Evolutionary conservation across 92 coral and sea anemone species (phyloP).

Genomic region (Zoanthus sansibaricus): DNA sequence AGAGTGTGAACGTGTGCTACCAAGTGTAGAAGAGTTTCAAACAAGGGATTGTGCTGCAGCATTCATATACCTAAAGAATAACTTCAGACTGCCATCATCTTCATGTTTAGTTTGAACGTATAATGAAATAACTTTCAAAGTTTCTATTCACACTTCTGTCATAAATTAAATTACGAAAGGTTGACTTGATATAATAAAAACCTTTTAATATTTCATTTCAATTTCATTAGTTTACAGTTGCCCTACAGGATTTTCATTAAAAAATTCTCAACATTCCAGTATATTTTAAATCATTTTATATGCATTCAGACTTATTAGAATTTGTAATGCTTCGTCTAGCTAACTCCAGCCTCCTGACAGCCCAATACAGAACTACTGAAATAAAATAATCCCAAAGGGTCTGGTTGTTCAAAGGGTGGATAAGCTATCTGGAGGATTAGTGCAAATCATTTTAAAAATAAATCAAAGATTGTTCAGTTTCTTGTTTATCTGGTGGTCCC

Average conservation of each 20-base stretch:
- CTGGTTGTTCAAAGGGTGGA: conserved; percentile 49
- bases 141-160: conserved; percentile 20
- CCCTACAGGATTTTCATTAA: conserved; percentile 17
- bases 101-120: conserved; percentile 27
- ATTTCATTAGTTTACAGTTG: conserved; percentile 21
- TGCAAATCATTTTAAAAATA: conserved; percentile 38
- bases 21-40: conserved; percentile 13
- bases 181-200: conserved; percentile 15
- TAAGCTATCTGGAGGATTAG: conserved; percentile 48
- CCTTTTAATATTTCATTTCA: conserved; percentile 16
- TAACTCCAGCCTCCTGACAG: conserved; percentile 11
- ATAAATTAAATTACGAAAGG: conserved; percentile 19
- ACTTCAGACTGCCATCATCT: conserved; percentile 36
- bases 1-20: conserved; percentile 28
- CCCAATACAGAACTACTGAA: conserved; percentile 25
- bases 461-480: conserved; percentile 46
- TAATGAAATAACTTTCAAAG: conserved; percentile 16
- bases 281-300: conserved; percentile 18
- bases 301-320: conserved; percentile 25
- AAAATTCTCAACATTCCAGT: conserved; percentile 19
- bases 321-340: conserved; percentile 22
- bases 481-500: conserved; percentile 35
- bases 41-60: conserved; percentile 45
- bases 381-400: background rate
- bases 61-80: conserved; percentile 15